A percentile compares a stretch with the other conserved stretches of the same genome.
Evolutionary conservation across 2,797 vertebrate genomes (phyloP).

Genomic region (Artibeus jamaicensis): DNA sequence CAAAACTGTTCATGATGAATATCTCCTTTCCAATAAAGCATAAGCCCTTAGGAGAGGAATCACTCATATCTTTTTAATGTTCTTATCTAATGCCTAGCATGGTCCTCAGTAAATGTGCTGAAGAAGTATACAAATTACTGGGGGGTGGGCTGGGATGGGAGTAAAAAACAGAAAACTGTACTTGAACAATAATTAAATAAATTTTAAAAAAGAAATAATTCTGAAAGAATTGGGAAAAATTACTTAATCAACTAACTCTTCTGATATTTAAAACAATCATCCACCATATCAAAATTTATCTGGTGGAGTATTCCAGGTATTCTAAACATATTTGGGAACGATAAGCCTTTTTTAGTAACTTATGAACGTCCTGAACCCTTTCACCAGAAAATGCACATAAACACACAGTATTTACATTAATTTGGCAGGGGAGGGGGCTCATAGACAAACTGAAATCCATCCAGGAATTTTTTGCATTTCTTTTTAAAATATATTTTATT

Average conservation of each 20-base stretch:
- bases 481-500: too few relatives aligned
- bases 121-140: conserved; percentile 16
- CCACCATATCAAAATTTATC: neutral
- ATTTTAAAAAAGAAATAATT: too few relatives aligned
- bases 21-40: neutral
- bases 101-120: neutral
- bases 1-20: conserved; percentile 1
- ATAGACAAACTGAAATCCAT: neutral
- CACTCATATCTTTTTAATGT: neutral
- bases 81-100: neutral
- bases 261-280: conserved; percentile 7
- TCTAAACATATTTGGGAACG: neutral
- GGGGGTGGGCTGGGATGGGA: too few relatives aligned
- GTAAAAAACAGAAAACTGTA: too few relatives aligned
- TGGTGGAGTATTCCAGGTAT: neutral
- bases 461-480: neutral
- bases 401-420: neutral
- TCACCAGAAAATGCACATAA: neutral
- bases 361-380: neutral
- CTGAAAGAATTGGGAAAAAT: too few relatives aligned
- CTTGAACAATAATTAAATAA: too few relatives aligned
- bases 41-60: neutral
- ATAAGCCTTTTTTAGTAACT: neutral
- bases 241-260: conserved; percentile 7
- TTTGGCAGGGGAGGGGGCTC: neutral